Conservation (phyloP, 2,888 invertebrate genomes). For the Ophonus ardosiacus region DNA sequence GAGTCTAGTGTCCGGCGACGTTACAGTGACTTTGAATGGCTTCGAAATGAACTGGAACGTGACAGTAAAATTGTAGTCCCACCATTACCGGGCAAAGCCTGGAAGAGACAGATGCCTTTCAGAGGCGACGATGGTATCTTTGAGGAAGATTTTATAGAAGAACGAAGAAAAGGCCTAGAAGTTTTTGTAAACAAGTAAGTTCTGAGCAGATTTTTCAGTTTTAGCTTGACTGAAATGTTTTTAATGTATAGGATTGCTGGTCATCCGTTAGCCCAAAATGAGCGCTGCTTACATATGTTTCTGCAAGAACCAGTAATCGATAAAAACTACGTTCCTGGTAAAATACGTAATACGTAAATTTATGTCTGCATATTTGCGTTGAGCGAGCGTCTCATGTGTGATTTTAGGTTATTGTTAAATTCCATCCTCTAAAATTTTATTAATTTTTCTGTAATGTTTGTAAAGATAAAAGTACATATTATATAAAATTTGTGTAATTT, state of each 20-base stretch:
- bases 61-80: conserved; percentile 99
- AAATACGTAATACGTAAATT: conserved; percentile 95
- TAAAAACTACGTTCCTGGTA: conserved; percentile 99
- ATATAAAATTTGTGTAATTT: conserved; percentile 57
- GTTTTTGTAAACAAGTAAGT: conserved; percentile 97
- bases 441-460: conserved; percentile 52
- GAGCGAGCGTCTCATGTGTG: conserved; percentile 53
- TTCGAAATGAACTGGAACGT: conserved; percentile 98
- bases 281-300: conserved; percentile 99
- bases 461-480: conserved; percentile 54
- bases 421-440: conserved; percentile 61
- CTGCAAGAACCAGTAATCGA: conserved; percentile 98
- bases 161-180: conserved; percentile 97
- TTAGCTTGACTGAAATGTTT: neutral
- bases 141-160: conserved; percentile 99
- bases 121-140: conserved; percentile 99
- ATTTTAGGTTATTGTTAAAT: conserved; percentile 61
- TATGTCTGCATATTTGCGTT: conserved; percentile 10
- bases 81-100: conserved; percentile 97
- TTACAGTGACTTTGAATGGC: conserved; percentile 99
- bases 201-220: neutral
- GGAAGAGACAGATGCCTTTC: conserved; percentile 99
- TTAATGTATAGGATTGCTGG: conserved; percentile 89
- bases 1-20: conserved; percentile 97
- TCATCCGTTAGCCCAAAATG: conserved; percentile 98